These are phyloP conservation scores for Ceratina australensis DNA, from an alignment of 1,140 invertebrate genomes.

Conservation along the genomic window DNA sequence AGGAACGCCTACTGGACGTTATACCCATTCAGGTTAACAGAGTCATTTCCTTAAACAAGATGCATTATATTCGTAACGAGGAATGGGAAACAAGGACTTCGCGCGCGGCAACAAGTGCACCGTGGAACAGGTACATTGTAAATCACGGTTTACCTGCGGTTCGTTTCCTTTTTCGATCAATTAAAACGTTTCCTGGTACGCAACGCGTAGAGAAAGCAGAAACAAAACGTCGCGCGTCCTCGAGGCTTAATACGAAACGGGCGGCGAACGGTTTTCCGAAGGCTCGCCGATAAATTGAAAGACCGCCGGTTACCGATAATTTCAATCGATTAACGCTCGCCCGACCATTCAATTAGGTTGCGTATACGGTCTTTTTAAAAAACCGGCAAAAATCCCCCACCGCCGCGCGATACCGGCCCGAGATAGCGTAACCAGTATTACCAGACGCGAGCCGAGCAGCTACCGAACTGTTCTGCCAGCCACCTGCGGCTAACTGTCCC, in stretches of 20 bases:
- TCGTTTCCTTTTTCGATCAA: conserved; percentile 35
- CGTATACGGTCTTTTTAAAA: conserved; percentile 7
- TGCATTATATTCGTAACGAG: conserved; percentile 3
- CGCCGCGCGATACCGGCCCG: not conserved
- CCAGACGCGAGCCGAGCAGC: conserved; percentile 28
- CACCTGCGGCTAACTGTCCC: conserved; percentile 48
- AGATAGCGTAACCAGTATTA: conserved; percentile 40
- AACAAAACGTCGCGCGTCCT: not conserved
- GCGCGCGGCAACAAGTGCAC: conserved; percentile 15
- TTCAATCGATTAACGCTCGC: conserved; percentile 40
- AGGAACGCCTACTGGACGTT: not conserved
- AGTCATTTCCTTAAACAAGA: conserved; percentile 1
- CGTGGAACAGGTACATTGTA: conserved; percentile 5
- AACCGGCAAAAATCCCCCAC: conserved; percentile 25
- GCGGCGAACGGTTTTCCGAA: not conserved
- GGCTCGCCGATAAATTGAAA: conserved; percentile 32
- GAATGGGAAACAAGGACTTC: conserved; percentile 7
- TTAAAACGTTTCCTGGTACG: conserved; percentile 8
- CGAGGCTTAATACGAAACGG: not conserved
- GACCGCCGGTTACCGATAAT: conserved; percentile 18
- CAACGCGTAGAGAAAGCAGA: not conserved
- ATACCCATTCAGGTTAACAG: not conserved
- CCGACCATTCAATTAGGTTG: conserved; percentile 45
- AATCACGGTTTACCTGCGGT: not conserved
- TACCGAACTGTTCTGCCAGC: conserved; percentile 36